Evolutionary conservation across 1,140 invertebrate species (phyloP).

Genomic region (Thaumetopoea pityocampa): DNA sequence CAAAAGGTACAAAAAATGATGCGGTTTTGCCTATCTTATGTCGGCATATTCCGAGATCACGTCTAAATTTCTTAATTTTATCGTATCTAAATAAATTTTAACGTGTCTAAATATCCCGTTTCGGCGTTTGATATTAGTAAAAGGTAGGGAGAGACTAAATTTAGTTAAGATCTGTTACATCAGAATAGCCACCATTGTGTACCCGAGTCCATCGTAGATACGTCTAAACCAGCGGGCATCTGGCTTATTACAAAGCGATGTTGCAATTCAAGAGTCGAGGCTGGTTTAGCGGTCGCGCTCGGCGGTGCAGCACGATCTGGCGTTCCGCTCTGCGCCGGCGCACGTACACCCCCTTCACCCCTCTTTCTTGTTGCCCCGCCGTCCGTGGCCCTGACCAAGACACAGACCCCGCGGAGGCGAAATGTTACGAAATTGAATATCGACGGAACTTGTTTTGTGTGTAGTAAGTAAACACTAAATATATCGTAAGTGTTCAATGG

Average conservation of each 20-base stretch:
- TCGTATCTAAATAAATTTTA: too few relatives aligned
- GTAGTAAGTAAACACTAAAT: constrained; percentile 5
- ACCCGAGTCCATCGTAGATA: too few relatives aligned
- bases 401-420: constrained; percentile 41
- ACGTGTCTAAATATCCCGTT: too few relatives aligned
- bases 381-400: constrained; percentile 58
- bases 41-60: too few relatives aligned
- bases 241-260: constrained; percentile 56
- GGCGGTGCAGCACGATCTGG: constrained; percentile 70
- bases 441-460: constrained; percentile 25
- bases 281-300: constrained; percentile 66
- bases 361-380: constrained; percentile 19
- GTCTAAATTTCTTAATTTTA: too few relatives aligned
- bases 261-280: constrained; percentile 63
- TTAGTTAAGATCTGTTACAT: too few relatives aligned
- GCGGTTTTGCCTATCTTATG: too few relatives aligned
- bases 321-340: constrained; percentile 63
- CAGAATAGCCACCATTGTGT: too few relatives aligned
- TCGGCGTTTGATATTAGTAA: too few relatives aligned
- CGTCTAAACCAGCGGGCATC: constrained; percentile 15
- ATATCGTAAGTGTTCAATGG: constrained; percentile 19
- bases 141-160: too few relatives aligned
- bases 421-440: constrained; percentile 56
- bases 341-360: constrained; percentile 27
- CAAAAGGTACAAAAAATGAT: too few relatives aligned